Evolutionary conservation across 2,113 vertebrate species (phyloP), one percentile per base, ranked within the genome.

Genomic region (Atherinomorus stipes): DNA sequence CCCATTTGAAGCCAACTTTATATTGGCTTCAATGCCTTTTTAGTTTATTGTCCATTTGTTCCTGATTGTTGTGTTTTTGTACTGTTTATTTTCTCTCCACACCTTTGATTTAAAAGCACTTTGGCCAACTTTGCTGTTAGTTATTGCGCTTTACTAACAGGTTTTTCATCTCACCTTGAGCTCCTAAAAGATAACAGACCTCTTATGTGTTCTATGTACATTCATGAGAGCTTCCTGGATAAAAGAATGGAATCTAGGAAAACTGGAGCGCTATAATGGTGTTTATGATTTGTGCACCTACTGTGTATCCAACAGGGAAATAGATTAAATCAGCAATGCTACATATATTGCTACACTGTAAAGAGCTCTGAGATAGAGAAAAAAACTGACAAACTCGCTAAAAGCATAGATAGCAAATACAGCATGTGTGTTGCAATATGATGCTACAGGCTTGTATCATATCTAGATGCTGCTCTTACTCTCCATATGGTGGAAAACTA

Each of bases 391-490:
- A 21, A n/a, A 65, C 12, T 26, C 31, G 60, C 57, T 64, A n/a
- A 57, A 19, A 53, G 44, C 50, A 21, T 64, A 40, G 79, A 51
- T 26, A 66, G 18, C 21, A 64, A 79, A 74, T 28, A 31, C 2
- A 62, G 16, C 52, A 62, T 63, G 53, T 59, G 47, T 64, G 67
- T 21, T 50, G 47, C 49, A 53, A 77, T 78, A 61, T 68, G 40
- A 7, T 58, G 42, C 54, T 15, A 1, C 42, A 25, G 65, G 45
- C 7, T 68, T 71, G 76, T 81, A 47, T 74, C 53, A 65, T 47
- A 26, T 37, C 51, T 61, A 74, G 74, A 54, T 65, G 65, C 65
- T 61, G 34, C 23, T 64, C 18, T 47, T 65, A 57, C 58, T 78
- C 53, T 73, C 52, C 53, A 58, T 63, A 56, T 28, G n/a, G 31